phyloP scores from a whole-genome alignment of 2,888 invertebrate species.

The Cacoxenus indagator region DNA sequence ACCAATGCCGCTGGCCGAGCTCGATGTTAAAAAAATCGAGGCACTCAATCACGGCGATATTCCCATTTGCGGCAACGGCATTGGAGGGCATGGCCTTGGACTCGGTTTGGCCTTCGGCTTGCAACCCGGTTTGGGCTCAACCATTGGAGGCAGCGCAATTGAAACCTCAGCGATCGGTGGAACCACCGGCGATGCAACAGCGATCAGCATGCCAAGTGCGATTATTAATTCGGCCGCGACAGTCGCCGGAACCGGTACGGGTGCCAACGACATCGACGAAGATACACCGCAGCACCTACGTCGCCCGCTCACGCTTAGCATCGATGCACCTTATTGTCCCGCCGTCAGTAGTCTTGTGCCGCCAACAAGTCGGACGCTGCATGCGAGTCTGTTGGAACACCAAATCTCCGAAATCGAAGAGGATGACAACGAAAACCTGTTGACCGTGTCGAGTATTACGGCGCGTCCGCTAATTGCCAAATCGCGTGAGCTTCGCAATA shows the following conservation, averaged over 20 bases:
- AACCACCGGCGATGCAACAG: background rate
- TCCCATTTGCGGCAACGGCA: conserved; percentile 32
- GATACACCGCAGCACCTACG: conserved; percentile 68
- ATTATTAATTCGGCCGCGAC: conserved; percentile 23
- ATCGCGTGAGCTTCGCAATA: conserved; percentile 74
- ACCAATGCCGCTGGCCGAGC: conserved; percentile 72
- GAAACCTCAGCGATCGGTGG: background rate
- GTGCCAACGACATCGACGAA: conserved; percentile 49
- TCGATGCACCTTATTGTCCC: conserved; percentile 69
- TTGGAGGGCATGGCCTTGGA: conserved; percentile 26
- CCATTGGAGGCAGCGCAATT: conserved; percentile 43
- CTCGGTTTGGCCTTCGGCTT: background rate
- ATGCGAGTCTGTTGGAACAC: conserved; percentile 70
- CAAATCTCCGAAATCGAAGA: conserved; percentile 73
- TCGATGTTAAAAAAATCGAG: conserved; percentile 66
- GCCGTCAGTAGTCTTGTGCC: conserved; percentile 17
- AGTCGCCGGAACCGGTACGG: conserved; percentile 26
- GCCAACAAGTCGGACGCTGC: conserved; percentile 65
- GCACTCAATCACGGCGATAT: conserved; percentile 44
- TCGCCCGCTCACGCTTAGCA: conserved; percentile 72
- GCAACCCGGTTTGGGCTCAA: conserved; percentile 16
- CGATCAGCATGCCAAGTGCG: conserved; percentile 20
- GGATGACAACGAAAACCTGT: conserved; percentile 80
- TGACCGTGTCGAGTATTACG: conserved; percentile 81
- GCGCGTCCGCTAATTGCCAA: conserved; percentile 81